phyloP scores from a whole-genome alignment of 2,888 invertebrate species.

The Papilio protenor region DNA sequence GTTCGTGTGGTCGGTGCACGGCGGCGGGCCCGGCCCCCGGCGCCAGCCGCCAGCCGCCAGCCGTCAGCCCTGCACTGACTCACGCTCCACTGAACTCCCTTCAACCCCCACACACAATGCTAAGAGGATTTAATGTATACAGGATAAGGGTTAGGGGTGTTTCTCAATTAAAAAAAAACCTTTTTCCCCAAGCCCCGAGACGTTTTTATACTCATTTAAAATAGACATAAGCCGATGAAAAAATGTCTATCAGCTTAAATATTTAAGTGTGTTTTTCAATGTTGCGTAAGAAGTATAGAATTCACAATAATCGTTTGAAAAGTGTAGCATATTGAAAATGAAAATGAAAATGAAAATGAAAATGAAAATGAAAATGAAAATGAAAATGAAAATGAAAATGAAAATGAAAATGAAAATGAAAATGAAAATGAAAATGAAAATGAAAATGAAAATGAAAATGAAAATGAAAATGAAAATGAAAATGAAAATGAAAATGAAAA shows the following conservation, averaged over 20 bases:
- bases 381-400: no score
- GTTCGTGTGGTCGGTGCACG: background rate
- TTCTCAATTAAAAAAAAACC: background rate
- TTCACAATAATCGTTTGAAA: background rate
- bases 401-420: no score
- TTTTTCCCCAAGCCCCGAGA: background rate
- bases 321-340: slow-evolving; percentile 10
- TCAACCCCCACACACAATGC: background rate
- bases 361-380: no score
- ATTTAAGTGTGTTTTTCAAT: background rate
- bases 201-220: no score
- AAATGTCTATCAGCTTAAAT: background rate
- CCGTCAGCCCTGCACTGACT: background rate
- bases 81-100: background rate
- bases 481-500: no score
- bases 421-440: no score
- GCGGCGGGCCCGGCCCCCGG: background rate
- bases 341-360: no score
- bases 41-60: background rate
- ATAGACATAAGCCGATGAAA: background rate
- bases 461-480: no score
- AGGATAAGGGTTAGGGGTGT: background rate
- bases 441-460: no score
- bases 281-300: background rate
- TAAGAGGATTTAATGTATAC: background rate